Evolutionary conservation across 2,113 vertebrate genomes (phyloP).

Genomic region (Cacatua alba): DNA sequence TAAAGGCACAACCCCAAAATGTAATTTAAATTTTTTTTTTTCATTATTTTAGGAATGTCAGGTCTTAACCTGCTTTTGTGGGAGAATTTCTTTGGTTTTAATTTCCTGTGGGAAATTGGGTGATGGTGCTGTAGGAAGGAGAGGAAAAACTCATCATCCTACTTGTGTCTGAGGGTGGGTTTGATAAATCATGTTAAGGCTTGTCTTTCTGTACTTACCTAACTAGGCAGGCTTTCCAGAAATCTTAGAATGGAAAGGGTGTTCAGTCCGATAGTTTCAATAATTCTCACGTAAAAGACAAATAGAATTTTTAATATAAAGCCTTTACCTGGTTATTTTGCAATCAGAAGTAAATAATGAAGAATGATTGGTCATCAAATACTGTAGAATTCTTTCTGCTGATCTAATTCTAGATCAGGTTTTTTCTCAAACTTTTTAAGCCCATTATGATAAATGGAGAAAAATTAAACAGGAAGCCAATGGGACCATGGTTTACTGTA

Average conservation of each 20-base stretch:
- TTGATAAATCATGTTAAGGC: not conserved
- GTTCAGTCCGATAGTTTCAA: not conserved
- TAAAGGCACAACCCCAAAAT: not conserved
- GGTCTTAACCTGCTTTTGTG: not conserved
- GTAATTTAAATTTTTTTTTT: not conserved
- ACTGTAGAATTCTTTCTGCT: not conserved
- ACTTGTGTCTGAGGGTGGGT: not conserved
- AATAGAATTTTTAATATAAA: not conserved
- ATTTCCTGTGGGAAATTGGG: not conserved
- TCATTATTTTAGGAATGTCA: not conserved
- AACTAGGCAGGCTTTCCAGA: not conserved
- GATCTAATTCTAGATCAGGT: not conserved
- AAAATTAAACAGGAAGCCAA: not conserved
- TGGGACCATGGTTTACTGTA: not conserved
- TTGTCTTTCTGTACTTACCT: not conserved
- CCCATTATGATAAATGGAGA: not conserved
- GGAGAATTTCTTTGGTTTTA: not conserved
- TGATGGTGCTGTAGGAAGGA: not conserved
- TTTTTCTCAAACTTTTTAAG: not conserved
- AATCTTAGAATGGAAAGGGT: not conserved
- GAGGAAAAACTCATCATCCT: not conserved
- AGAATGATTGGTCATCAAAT: not conserved
- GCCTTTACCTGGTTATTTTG: not conserved
- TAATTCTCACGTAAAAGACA: not conserved
- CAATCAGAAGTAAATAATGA: not conserved